These are phyloP conservation scores for Aphaenogaster rudis DNA, from an alignment of 1,140 invertebrate genomes.

Conservation along the genomic window DNA sequence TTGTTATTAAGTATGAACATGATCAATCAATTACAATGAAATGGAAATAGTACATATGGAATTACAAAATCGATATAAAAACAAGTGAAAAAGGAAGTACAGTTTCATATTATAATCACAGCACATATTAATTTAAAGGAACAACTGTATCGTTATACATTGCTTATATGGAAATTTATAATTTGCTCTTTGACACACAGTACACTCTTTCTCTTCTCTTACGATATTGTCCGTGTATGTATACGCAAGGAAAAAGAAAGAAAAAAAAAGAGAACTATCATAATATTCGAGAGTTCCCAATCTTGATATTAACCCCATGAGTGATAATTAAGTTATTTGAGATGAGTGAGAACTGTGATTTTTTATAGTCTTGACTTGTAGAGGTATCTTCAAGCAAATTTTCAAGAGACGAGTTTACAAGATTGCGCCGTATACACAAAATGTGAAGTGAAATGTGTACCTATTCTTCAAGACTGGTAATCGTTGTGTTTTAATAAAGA, in stretches of 20 bases:
- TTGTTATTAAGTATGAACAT: slow-evolving; percentile 18
- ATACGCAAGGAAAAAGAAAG: slow-evolving; percentile 10
- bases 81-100: slow-evolving; percentile 15
- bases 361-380: slow-evolving; percentile 78
- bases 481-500: slow-evolving; percentile 80
- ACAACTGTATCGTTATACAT: slow-evolving; percentile 35
- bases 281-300: slow-evolving; percentile 69
- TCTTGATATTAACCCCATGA: slow-evolving; percentile 66
- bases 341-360: slow-evolving; percentile 77
- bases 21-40: slow-evolving; percentile 27
- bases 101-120: slow-evolving; percentile 58
- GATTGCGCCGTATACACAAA: slow-evolving; percentile 74
- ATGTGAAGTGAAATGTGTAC: slow-evolving; percentile 72
- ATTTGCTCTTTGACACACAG: slow-evolving; percentile 49
- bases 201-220: slow-evolving; percentile 38
- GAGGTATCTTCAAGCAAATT: slow-evolving; percentile 72
- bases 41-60: slow-evolving; percentile 51
- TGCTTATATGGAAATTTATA: slow-evolving; percentile 40
- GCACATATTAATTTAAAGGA: slow-evolving; percentile 55
- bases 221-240: slow-evolving; percentile 41
- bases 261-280: slow-evolving; percentile 30
- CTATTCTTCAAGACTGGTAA: slow-evolving; percentile 82
- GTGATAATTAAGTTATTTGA: slow-evolving; percentile 76
- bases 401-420: slow-evolving; percentile 76
- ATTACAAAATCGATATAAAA: slow-evolving; percentile 48